Base-by-base conservation (phyloP, 2,888 invertebrate species). In the Meliscaeva auricollis region DNA sequence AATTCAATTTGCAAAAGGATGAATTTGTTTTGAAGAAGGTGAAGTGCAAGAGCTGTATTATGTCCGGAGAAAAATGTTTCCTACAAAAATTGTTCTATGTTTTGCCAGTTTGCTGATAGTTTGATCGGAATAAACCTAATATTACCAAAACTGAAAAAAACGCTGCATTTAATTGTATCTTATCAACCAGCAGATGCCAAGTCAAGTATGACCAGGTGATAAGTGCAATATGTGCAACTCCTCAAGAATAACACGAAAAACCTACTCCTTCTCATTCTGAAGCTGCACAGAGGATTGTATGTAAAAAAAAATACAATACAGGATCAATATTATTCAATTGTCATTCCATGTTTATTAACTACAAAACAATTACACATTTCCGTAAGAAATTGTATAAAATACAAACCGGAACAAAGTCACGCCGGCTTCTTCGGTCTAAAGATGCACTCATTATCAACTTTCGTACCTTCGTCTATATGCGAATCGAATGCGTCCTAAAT, bases 321-420 rank as follows among this genome's bases (percentile, higher is more conserved):
- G 44, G 60, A 50, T 66, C 74, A 66, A 72, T 80, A 69, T 84
- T 68, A 84, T 81, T 85, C 84, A 76, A 85, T 85, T 85, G 84
- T 81, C 80, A 76, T 85, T 85, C 9, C 15, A 73, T 81, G 80
- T 64, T 68, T 72, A 76, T 76, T 85, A 81, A 85, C 80, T 76
- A 32, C 60, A 68, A 72, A 85, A 68, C 75, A 70, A 84, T 84
- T 84, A 70, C 75, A 20, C 54, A 60, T 48, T 76, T 76, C 74
- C 83, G 64, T 58, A 60, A 54, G n/a, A 17, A 38, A 64, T 48
- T 48, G 11, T 56, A 48, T 38, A 48, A 30, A 60, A 17, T 46
- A 78, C 75, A 62, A 66, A 17, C 73, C 78, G 62, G 72, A 73
- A 78, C 60, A 68, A 17, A 78, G 30, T 66, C 50, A 50, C 72